These are phyloP conservation scores for Agriopis marginaria DNA, from an alignment of 2,888 invertebrate genomes.

Conservation along the genomic window DNA sequence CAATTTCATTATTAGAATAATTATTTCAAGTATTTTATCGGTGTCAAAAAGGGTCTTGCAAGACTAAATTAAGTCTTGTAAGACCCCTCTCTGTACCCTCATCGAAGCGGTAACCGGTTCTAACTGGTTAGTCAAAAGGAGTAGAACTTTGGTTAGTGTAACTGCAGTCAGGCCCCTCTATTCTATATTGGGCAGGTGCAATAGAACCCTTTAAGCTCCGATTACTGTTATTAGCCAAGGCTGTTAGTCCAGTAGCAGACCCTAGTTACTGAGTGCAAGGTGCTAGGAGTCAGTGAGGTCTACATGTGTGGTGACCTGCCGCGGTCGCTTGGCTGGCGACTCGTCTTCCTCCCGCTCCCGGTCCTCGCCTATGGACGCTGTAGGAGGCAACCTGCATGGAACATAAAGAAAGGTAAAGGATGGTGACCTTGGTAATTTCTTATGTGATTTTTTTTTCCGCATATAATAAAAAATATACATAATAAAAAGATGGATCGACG, in stretches of 20 bases:
- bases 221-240: not conserved
- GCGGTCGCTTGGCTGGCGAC: slow-evolving; percentile 79
- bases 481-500: no score
- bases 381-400: slow-evolving; percentile 67
- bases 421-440: no score
- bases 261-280: slow-evolving; percentile 28
- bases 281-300: slow-evolving; percentile 74
- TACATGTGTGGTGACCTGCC: slow-evolving; percentile 80
- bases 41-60: not conserved
- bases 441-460: no score
- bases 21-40: no score
- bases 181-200: not conserved
- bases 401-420: no score
- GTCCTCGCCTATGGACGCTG: slow-evolving; percentile 68
- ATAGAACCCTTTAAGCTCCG: not conserved
- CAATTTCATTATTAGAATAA: no score
- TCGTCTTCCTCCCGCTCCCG: slow-evolving; percentile 73
- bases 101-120: no score
- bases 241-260: not conserved
- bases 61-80: not conserved
- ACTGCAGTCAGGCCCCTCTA: not conserved
- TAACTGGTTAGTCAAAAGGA: no score
- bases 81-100: not conserved
- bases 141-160: no score
- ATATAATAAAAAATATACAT: no score